Evolutionary conservation across 1,140 invertebrate genomes (phyloP).

Genomic region (Procambarus clarkii): DNA sequence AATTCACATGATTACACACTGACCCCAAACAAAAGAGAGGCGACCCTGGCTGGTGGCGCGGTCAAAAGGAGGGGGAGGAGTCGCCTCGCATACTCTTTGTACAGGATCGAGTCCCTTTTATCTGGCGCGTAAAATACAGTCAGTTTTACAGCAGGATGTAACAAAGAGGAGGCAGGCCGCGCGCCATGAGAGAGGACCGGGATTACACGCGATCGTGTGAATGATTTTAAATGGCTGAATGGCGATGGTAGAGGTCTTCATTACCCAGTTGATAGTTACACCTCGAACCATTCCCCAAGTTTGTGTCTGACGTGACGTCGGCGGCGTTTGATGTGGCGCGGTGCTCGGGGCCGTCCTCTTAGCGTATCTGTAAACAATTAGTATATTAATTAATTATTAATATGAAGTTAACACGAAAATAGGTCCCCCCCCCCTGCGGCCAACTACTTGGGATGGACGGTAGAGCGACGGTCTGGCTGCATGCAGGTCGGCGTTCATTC

Average conservation of each 20-base stretch:
- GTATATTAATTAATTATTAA: background rate
- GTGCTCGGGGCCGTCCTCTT: background rate
- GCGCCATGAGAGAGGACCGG: conserved; percentile 20
- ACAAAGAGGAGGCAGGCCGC: conserved; percentile 17
- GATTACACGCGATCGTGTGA: conserved; percentile 46
- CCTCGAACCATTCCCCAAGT: background rate
- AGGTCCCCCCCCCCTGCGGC: background rate
- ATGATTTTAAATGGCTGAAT: conserved; percentile 47
- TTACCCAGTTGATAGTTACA: conserved; percentile 32
- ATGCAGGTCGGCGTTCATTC: too few relatives aligned
- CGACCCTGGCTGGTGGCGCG: conserved; percentile 12
- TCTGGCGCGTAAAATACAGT: conserved; percentile 48
- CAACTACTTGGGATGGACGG: too few relatives aligned
- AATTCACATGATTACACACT: conserved; percentile 47
- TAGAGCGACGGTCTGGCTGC: too few relatives aligned
- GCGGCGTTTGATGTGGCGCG: background rate
- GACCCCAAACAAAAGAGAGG: conserved; percentile 53
- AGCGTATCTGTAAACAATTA: background rate
- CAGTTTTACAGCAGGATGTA: conserved; percentile 20
- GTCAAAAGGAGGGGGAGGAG: conserved; percentile 19
- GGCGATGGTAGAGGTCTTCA: conserved; percentile 13
- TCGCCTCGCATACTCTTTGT: conserved; percentile 8
- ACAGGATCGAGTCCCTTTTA: conserved; percentile 45
- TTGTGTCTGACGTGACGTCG: background rate
- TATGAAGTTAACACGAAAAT: background rate